A percentile compares a stretch with the other conserved stretches of the same genome.
phyloP scores from a whole-genome alignment of 2,113 vertebrate species.

The Corapipo altera region DNA sequence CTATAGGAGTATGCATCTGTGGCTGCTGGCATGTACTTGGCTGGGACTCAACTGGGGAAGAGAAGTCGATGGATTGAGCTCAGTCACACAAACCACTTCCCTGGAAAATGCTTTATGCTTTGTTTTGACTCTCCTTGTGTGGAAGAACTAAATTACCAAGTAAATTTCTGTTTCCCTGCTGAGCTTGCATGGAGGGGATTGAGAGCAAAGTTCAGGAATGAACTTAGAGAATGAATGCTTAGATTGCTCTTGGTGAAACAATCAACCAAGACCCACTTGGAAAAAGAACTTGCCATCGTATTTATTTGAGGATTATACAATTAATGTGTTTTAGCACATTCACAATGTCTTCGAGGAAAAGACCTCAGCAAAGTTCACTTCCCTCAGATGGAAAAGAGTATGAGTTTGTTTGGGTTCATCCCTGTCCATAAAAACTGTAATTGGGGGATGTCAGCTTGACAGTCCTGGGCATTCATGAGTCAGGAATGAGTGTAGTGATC shows the following conservation, averaged over 20 bases:
- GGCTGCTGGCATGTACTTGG: background rate
- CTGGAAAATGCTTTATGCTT: background rate
- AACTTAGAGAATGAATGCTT: background rate
- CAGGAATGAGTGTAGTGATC: background rate
- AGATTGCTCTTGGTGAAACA: background rate
- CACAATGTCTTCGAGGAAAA: background rate
- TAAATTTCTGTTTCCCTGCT: background rate
- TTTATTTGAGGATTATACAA: background rate
- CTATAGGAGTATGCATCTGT: background rate
- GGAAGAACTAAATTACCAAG: background rate
- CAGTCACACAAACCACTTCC: background rate
- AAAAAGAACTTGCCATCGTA: background rate
- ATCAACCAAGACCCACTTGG: background rate
- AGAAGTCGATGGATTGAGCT: background rate
- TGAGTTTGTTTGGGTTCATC: fast-evolving
- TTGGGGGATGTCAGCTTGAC: background rate
- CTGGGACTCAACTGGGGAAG: background rate
- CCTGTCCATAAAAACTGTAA: background rate
- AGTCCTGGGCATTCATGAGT: background rate
- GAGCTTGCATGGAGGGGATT: background rate
- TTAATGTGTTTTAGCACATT: background rate
- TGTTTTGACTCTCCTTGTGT: background rate
- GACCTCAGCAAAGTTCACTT: background rate
- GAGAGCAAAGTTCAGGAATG: background rate
- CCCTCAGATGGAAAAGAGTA: background rate